Base-by-base conservation (phyloP, 1,140 invertebrate genomes). In the Diachasma alloeum region DNA sequence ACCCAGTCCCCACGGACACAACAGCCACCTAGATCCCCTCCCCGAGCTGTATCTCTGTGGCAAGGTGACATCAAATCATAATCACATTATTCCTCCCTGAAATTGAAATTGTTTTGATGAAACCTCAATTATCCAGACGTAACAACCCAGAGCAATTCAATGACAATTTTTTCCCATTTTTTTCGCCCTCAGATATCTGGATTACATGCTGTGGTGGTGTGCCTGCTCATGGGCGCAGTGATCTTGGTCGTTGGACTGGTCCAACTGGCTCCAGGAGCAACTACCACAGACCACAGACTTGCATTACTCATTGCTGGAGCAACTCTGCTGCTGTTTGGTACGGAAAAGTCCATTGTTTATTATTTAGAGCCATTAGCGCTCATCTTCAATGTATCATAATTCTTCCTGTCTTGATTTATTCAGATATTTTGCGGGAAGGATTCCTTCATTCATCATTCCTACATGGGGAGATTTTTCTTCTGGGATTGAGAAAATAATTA, bases 231-330 rank as follows among this genome's bases (percentile, higher is more conserved):
- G 79, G 94, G 94, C 66, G 93, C 93, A 80, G 93, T 95, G 80
- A 91, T 95, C 53, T 87, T 96, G 75, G 93, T 96, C 68, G 94
- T 95, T 81, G 94, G 94, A 76, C 89, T 96, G 82, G 94, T 96
- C 77, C 95, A 96, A 89, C 89, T 96, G 81, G 94, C 93, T 19
- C 95, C 95, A 19, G 94, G 94, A 48, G 94, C 95, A 36, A 94
- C 94, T 81, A 94, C 94, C 22, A 93, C 93, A 19, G 93, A 94
- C 81, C 93, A 95, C 85, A 92, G 93, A 80, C 93, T 93, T 84
- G 92, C 92, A 82, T 91, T 95, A 77, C 91, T 95, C 81, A 92
- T 92, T 37, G 91, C 92, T 39, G 93, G 93, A 2, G 90, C 90
- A 39, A 88, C 91, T 56, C 87, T 94, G 75, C 81, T 89, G 53